Conservation (phyloP, 2,113 vertebrate genomes). For the Stictonetta naevosa region DNA sequence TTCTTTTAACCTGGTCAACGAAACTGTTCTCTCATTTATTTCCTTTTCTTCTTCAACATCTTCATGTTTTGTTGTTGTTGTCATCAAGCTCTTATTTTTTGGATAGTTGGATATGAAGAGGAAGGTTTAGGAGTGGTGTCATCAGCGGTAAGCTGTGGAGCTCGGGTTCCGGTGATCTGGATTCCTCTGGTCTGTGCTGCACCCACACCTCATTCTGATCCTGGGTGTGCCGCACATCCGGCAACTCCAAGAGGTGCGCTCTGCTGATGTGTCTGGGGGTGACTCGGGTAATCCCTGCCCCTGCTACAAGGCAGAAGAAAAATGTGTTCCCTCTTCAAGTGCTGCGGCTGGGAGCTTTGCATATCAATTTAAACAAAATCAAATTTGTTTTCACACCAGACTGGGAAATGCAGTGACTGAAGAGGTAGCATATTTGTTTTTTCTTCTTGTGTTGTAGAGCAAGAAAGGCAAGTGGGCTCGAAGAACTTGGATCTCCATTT, state of each 20-base stretch:
- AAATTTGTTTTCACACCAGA: not conserved
- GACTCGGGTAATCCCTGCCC: not conserved
- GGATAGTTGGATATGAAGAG: not conserved
- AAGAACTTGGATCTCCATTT: not conserved
- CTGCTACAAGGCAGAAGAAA: not conserved
- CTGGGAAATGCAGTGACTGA: not conserved
- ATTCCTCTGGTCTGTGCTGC: not conserved
- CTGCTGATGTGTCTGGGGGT: not conserved
- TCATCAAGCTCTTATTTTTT: not conserved
- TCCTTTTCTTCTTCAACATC: not conserved
- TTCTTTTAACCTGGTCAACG: not conserved
- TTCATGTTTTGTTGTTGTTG: not conserved
- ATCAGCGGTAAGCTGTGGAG: not conserved
- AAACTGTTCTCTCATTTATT: not conserved
- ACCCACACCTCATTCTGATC: not conserved
- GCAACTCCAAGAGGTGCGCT: not conserved
- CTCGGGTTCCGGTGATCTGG: not conserved
- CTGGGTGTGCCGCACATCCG: not conserved
- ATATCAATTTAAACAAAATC: not conserved
- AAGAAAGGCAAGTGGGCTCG: not conserved
- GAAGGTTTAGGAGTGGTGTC: not conserved
- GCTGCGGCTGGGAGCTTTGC: slow-evolving; percentile 21
- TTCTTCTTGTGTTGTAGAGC: not conserved
- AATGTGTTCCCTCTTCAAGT: not conserved
- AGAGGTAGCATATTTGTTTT: not conserved